Evolutionary conservation across 2,797 vertebrate species (phyloP).

Genomic region (Adrianichthys oophorus): DNA sequence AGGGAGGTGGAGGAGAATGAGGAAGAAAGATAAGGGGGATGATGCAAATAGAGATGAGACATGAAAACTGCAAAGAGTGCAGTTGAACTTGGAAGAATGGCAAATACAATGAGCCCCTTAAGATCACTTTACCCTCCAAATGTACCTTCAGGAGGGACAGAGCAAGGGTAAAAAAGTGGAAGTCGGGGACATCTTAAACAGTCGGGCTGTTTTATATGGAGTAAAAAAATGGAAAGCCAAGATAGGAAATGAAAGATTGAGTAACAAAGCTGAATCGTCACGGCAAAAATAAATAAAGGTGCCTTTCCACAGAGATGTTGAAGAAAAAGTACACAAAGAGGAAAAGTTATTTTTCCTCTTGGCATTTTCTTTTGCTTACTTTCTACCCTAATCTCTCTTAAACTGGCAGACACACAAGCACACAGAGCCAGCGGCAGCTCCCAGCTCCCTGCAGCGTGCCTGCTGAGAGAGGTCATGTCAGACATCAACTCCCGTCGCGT

Average conservation of each 20-base stretch:
- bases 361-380: constrained; percentile 23
- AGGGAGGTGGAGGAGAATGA: constrained; percentile 19
- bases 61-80: constrained; percentile 20
- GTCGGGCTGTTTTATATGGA: no score
- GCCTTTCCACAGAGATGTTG: constrained; percentile 25
- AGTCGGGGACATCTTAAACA: constrained; percentile 72
- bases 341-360: constrained; percentile 8
- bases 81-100: constrained; percentile 3
- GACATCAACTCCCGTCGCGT: constrained; percentile 85
- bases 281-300: constrained; percentile 57
- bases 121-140: constrained; percentile 64
- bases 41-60: constrained; percentile 34
- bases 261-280: constrained; percentile 58
- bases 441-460: constrained; percentile 68
- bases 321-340: background rate
- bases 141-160: constrained; percentile 44
- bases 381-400: constrained; percentile 17
- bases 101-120: constrained; percentile 19
- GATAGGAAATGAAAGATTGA: constrained; percentile 43
- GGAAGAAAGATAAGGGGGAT: constrained; percentile 30
- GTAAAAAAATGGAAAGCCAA: constrained; percentile 68
- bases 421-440: constrained; percentile 64
- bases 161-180: constrained; percentile 20
- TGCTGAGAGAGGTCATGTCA: constrained; percentile 87
- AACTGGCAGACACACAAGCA: constrained; percentile 59